These are phyloP conservation scores for Eupelmus urozonus DNA, from an alignment of 2,888 invertebrate genomes.

Conservation along the genomic window DNA sequence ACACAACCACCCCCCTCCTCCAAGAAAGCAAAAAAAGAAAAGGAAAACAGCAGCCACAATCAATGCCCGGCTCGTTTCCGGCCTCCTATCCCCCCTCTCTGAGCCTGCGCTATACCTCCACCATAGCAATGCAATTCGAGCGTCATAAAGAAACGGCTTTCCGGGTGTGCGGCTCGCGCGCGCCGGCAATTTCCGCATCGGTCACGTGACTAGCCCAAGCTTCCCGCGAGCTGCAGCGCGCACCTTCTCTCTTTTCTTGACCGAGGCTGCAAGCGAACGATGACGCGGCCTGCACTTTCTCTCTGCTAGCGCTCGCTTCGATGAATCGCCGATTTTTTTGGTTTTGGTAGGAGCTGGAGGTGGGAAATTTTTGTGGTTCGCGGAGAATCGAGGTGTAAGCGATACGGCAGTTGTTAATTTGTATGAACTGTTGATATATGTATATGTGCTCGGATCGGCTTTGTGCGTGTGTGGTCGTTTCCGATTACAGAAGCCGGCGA, in stretches of 20 bases:
- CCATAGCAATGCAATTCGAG: constrained; percentile 20
- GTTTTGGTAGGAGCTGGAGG: too few relatives aligned
- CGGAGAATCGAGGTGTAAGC: too few relatives aligned
- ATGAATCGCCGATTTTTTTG: too few relatives aligned
- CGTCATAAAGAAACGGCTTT: constrained; percentile 23
- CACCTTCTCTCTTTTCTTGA: constrained; percentile 27
- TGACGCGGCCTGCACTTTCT: too few relatives aligned
- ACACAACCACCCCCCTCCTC: neutral
- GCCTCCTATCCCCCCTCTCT: neutral
- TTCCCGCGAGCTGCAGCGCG: neutral
- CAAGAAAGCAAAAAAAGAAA: neutral
- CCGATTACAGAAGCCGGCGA: too few relatives aligned
- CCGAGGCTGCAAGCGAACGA: neutral
- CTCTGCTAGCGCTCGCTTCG: neutral
- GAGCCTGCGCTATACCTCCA: neutral
- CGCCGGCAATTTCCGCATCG: constrained; percentile 40
- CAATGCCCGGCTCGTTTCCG: constrained; percentile 38
- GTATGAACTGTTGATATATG: too few relatives aligned
- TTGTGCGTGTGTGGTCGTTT: too few relatives aligned
- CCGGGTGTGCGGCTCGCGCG: neutral
- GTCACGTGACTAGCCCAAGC: too few relatives aligned
- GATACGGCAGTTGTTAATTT: too few relatives aligned
- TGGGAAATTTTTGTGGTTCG: too few relatives aligned
- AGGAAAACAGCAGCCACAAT: constrained; percentile 1
- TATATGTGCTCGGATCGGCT: too few relatives aligned